Evolutionary conservation across 2,797 vertebrate species (phyloP).

Genomic region (Microhierax caerulescens): DNA sequence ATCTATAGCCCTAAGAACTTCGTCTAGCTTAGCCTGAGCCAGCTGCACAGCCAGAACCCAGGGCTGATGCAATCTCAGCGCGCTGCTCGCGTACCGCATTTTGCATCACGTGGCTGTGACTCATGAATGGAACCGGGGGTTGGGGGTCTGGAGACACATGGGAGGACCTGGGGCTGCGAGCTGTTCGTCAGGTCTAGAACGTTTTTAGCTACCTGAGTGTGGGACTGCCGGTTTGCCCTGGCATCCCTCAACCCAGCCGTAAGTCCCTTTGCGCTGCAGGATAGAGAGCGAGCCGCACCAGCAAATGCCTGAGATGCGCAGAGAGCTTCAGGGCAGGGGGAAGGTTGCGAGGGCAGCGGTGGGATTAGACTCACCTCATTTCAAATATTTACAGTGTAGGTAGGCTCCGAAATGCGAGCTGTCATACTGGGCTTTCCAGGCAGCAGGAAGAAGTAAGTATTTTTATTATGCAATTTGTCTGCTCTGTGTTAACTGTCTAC

Average conservation of each 20-base stretch:
- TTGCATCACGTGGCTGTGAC: background rate
- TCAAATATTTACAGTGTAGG: background rate
- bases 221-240: background rate
- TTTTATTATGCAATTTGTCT: slow-evolving; percentile 28
- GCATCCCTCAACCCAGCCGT: background rate
- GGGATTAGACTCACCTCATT: background rate
- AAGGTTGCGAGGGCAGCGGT: accelerated
- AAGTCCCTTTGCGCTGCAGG: background rate
- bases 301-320: background rate
- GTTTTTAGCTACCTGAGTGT: background rate
- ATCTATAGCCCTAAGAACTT: background rate
- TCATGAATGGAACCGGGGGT: accelerated
- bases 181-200: background rate
- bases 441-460: background rate
- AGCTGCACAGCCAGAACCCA: background rate
- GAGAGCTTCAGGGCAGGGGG: background rate
- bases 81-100: background rate
- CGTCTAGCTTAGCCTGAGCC: background rate
- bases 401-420: background rate
- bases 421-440: background rate
- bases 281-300: background rate
- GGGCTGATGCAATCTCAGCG: background rate
- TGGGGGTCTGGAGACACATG: background rate
- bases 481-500: background rate
- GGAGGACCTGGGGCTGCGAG: background rate